phyloP scores from a whole-genome alignment of 2,888 invertebrate genomes.

The Maniola hyperantus region DNA sequence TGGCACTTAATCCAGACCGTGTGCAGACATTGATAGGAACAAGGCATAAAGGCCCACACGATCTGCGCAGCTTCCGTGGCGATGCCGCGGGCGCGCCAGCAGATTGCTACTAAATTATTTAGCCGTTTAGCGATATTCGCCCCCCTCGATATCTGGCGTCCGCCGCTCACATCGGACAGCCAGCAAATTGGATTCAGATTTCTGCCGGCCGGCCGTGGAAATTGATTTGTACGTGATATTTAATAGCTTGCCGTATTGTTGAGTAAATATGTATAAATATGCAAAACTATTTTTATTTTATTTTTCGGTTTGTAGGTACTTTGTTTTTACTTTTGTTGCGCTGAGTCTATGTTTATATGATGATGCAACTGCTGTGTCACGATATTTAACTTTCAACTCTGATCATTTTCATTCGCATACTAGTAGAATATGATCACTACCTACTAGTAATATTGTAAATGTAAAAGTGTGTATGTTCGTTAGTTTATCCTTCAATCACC shows the following conservation, averaged over 20 bases:
- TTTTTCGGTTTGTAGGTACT: background rate
- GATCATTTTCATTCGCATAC: background rate
- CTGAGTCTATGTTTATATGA: background rate
- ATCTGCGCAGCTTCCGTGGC: constrained; percentile 48
- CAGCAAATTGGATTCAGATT: constrained; percentile 82
- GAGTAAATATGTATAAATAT: constrained; percentile 47
- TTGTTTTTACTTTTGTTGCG: constrained; percentile 11
- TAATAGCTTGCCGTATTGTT: constrained; percentile 65
- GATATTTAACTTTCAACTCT: background rate
- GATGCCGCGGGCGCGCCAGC: constrained; percentile 53
- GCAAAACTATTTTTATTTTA: constrained; percentile 28
- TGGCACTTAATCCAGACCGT: constrained; percentile 6
- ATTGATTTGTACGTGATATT: constrained; percentile 80
- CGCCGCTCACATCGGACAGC: constrained; percentile 75
- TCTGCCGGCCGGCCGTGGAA: constrained; percentile 71
- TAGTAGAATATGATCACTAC: too few species aligned
- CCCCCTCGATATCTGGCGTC: constrained; percentile 60
- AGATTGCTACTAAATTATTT: constrained; percentile 81
- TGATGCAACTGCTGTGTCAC: background rate
- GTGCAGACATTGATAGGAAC: constrained; percentile 21
- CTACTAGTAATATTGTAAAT: too few species aligned
- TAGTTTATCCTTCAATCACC: too few species aligned
- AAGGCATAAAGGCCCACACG: constrained; percentile 37
- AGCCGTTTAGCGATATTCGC: constrained; percentile 81
- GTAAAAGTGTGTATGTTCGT: too few species aligned